Percentiles rank a stretch among this genome's conserved stretches.
Evolutionary conservation across 2,797 vertebrate genomes (phyloP).

Genomic region (Catamblyrhynchus diadema): DNA sequence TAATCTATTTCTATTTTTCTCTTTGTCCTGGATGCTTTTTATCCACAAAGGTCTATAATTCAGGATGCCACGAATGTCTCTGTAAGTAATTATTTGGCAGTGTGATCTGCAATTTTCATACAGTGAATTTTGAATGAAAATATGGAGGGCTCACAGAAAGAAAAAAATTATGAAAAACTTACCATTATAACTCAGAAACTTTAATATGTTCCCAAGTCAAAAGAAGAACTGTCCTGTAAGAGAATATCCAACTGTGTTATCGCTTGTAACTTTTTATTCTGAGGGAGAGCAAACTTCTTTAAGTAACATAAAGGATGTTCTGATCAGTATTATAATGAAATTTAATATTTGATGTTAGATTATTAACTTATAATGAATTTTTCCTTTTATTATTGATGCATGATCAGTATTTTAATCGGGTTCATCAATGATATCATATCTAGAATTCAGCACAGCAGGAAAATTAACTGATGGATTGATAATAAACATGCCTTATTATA

Average conservation of each 20-base stretch:
- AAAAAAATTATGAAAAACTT: not conserved
- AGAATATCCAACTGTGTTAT: not conserved
- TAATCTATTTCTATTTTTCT: not conserved
- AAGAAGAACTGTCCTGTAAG: not conserved
- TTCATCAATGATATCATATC: conserved; percentile 2
- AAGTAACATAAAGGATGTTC: conserved; percentile 59
- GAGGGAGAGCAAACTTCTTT: not conserved
- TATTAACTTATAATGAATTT: conserved; percentile 72
- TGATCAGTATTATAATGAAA: conserved; percentile 72
- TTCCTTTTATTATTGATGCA: conserved; percentile 70
- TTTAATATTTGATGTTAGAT: conserved; percentile 79
- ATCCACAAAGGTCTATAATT: not conserved
- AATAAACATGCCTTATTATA: not conserved
- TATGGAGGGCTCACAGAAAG: not conserved
- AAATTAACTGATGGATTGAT: conserved; percentile 54
- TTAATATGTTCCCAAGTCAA: not conserved
- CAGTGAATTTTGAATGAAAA: not conserved
- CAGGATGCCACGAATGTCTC: not conserved
- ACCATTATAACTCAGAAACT: not conserved
- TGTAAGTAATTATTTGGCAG: not conserved
- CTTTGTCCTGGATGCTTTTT: not conserved
- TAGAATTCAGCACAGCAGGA: conserved; percentile 30
- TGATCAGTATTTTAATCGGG: conserved; percentile 61
- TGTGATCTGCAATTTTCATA: not conserved
- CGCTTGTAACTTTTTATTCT: not conserved